Base-by-base conservation (phyloP, 2,113 vertebrate genomes). In the Onychostoma macrolepis region DNA sequence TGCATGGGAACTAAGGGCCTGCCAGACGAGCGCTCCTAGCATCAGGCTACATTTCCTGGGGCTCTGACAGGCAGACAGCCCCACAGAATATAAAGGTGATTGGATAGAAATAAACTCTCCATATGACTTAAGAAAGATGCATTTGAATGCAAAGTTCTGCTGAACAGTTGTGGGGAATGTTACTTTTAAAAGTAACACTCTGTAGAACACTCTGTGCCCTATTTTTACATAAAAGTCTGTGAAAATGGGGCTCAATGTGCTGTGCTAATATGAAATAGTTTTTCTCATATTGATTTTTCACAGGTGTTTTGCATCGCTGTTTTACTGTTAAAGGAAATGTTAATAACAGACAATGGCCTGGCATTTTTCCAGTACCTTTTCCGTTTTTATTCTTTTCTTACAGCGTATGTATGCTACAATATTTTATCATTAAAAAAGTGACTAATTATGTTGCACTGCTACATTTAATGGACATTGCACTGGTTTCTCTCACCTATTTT, bases 1-100 rank as follows among this genome's bases (percentile, higher is more conserved):
- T 93, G 89, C 91, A 93, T 92, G 89, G 91, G 92, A 95, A 93
- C 92, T 83, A 69, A 69, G 87, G 88, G 26, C 24, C 89, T 84
- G 92, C 92, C 90, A 93, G 89, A 90, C 75, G 56, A 89, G 76
- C 65, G 9, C 69, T 90, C 86, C 76, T 88, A 89, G 45, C 24
- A 3, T 80, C 75, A 65, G 58, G 77, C 77, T 41, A 56, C 28
- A 41, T 80, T 58, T 86, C 41, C 85, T 45, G 36, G 85, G 85
- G 78, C 79, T 56, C 17, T 80, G 45, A 86, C 85, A 81, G 76
- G 36, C 48, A 79, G 45, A 83, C 12, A 67, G 80, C 9, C 38
- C 19, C 28, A 69, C 15, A 17, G 58, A 61, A 69, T 50, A 28
- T 48, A 45, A 48, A 38, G 38, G 12, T 65, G 36, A 63, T 30